Base-by-base conservation (phyloP, 2,888 invertebrate species). In the Tenthredo amoena region DNA sequence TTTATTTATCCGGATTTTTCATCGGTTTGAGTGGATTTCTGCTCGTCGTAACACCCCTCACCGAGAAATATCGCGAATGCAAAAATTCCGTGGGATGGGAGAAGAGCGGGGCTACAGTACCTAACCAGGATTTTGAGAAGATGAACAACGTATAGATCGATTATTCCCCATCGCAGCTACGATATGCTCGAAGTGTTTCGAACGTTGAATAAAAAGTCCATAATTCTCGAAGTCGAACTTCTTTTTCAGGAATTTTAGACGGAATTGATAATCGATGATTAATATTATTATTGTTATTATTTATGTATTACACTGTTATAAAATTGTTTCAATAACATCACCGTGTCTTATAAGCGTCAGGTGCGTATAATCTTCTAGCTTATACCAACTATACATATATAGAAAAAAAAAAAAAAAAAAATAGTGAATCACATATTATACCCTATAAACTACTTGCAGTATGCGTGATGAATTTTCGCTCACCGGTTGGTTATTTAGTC, bases 1-100 rank as follows among this genome's bases (percentile, higher is more conserved):
- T 98, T 94, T 97, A 97, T 94, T 92, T 97, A 84, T 96, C 97
- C 1, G 98, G 98, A 0, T 94, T 96, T 37, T 97, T 97, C 94
- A 97, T 98, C 88, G 96, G 95, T 0, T 84, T 97, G 15, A 97
- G 97, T 1, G 98, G 98, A 0, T 89, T 96, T 1, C 94, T 97
- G 76, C 93, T 97, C 88, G 88, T 94, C 87, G 92, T 94, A 37
- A 92, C 94, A 89, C 94, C 94, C 31, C 87, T 93, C 21, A 88
- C 92, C 86, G 91, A 91, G 86, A 88, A 91, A 76, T 92, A 90
- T 77, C 89, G 92, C 34, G 90, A 89, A 85, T 90, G 87, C 85
- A 89, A 86, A 77, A 85, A 82, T 18, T n/a, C 55, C 62, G 88
- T 87, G 81, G 87, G 86, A 40, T 87, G 87, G 79, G 87, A 87